Evolutionary conservation across 2,113 vertebrate species (phyloP).

Genomic region (Trematocara stigmaticum): DNA sequence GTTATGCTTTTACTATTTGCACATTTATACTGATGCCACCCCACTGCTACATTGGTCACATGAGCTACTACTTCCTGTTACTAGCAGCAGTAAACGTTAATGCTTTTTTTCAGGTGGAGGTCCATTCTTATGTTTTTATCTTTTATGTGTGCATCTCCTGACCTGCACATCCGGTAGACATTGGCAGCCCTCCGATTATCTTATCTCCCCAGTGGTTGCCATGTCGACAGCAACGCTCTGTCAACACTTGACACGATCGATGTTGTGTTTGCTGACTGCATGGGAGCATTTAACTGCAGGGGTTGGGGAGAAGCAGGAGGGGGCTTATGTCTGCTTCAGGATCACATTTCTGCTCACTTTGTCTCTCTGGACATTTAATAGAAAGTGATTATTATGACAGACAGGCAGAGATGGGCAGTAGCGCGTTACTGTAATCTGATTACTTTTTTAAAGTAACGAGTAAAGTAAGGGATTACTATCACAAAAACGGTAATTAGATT

Average conservation of each 20-base stretch:
- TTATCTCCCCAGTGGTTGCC: background rate
- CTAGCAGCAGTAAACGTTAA: background rate
- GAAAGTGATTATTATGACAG: background rate
- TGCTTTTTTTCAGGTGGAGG: background rate
- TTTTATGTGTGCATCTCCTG: background rate
- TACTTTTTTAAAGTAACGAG: no score
- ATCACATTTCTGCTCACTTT: background rate
- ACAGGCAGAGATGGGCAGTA: no score
- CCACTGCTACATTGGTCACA: background rate
- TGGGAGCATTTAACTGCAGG: background rate
- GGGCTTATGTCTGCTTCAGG: background rate
- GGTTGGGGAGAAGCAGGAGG: no score
- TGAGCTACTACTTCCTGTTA: background rate
- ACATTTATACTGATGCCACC: background rate
- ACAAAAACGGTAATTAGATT: no score
- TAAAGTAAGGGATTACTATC: no score
- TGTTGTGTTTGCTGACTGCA: background rate
- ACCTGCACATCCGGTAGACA: background rate
- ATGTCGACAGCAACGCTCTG: slow-evolving; percentile 14
- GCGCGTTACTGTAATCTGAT: no score
- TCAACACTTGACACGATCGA: slow-evolving; percentile 41
- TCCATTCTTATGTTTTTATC: background rate
- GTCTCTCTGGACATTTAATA: background rate
- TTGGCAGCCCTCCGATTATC: background rate
- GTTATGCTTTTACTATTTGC: accelerated